A percentile compares a stretch with the other conserved stretches of the same genome.
phyloP scores from a whole-genome alignment of 2,797 vertebrate species.

The Mallotus villosus region DNA sequence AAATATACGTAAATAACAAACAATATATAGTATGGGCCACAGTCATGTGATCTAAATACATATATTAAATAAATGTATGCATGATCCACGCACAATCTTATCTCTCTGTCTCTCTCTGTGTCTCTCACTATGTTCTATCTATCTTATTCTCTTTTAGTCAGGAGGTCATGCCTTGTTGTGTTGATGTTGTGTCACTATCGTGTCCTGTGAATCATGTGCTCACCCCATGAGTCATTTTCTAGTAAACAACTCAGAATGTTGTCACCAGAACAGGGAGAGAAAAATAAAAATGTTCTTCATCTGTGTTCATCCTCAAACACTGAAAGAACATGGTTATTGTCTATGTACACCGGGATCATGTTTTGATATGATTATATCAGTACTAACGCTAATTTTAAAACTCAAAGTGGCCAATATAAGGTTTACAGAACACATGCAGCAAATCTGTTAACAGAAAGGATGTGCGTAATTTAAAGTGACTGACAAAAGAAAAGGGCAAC shows the following conservation, averaged over 20 bases:
- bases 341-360: not conserved
- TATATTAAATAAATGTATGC: not conserved
- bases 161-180: not conserved
- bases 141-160: constrained; percentile 19
- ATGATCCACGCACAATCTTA: not conserved
- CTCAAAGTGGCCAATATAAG: too few relatives aligned
- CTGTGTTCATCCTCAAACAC: not conserved
- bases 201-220: constrained; percentile 21
- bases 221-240: not conserved
- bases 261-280: too few relatives aligned
- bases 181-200: constrained; percentile 9
- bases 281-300: not conserved
- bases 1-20: not conserved
- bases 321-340: too few relatives aligned
- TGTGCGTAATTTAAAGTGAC: not conserved
- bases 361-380: not conserved
- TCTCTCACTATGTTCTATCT: not conserved
- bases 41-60: not conserved
- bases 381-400: not conserved
- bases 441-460: too few relatives aligned
- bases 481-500: not conserved
- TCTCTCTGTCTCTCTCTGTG: not conserved
- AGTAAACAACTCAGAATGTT: not conserved
- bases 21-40: not conserved
- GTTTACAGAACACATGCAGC: too few relatives aligned